Evolutionary conservation across 2,113 vertebrate species (phyloP).

Genomic region (Megaceryle torquata): DNA sequence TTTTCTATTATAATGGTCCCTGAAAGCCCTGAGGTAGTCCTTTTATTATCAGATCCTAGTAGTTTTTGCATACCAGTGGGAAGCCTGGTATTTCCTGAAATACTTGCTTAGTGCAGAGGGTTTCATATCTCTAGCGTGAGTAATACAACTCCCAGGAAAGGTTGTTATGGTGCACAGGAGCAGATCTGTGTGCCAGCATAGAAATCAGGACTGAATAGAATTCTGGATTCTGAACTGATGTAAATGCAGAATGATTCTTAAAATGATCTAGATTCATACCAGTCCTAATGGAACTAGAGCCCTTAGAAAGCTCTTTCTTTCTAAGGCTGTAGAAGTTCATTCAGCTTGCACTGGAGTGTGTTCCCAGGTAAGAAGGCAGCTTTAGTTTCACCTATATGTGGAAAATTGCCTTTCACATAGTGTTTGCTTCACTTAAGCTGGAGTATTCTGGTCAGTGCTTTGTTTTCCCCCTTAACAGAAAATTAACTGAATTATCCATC

Average conservation of each 20-base stretch:
- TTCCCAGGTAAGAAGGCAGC: background rate
- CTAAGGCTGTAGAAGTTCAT: background rate
- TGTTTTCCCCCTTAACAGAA: background rate
- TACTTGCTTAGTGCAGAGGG: background rate
- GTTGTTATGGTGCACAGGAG: background rate
- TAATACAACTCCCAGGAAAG: background rate
- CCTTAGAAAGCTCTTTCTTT: background rate
- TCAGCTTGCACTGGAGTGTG: background rate
- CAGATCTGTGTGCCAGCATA: background rate
- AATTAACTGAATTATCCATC: background rate
- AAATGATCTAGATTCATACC: background rate
- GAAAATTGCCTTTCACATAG: background rate
- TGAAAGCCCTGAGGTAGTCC: background rate
- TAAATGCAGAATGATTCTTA: background rate
- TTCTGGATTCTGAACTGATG: background rate
- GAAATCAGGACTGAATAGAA: background rate
- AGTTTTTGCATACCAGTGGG: slow-evolving; percentile 10
- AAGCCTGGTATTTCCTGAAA: slow-evolving; percentile 32
- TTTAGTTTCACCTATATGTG: background rate
- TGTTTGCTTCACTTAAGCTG: background rate
- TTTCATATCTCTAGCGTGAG: background rate
- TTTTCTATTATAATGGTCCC: background rate
- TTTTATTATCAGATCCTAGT: background rate
- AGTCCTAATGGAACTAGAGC: background rate
- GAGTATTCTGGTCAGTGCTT: background rate